These are phyloP conservation scores for Macropodus opercularis DNA, from an alignment of 2,797 vertebrate genomes.

Conservation along the genomic window DNA sequence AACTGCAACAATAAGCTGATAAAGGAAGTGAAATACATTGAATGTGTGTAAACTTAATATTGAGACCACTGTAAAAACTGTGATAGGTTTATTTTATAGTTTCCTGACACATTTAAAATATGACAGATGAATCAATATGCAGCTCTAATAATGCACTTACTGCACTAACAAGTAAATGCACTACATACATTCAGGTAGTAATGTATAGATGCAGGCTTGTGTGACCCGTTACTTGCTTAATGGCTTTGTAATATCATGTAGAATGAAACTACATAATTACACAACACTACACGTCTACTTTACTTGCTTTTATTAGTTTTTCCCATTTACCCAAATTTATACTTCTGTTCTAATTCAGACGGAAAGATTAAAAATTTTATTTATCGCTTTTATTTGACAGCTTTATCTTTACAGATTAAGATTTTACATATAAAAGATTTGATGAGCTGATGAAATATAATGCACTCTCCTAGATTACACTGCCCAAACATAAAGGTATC, in stretches of 20 bases:
- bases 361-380: neutral
- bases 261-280: neutral
- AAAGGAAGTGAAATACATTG: neutral
- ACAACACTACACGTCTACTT: neutral
- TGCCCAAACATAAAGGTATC: neutral
- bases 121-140: too few species aligned
- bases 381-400: neutral
- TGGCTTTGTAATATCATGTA: neutral
- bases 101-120: too few species aligned
- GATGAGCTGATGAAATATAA: neutral
- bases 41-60: neutral
- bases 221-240: neutral
- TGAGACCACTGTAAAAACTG: neutral
- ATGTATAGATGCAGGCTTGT: neutral
- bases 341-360: neutral
- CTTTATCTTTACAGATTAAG: neutral
- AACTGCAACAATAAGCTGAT: too few species aligned
- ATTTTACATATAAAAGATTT: neutral
- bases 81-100: too few species aligned
- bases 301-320: neutral
- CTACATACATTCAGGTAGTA: neutral
- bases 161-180: neutral
- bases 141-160: neutral
- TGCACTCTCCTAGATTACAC: neutral
- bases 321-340: neutral